A percentile compares a stretch with the other conserved stretches of the same genome.
These are phyloP conservation scores for Australoheros facetus DNA, from an alignment of 2,797 vertebrate genomes.

Conservation along the genomic window DNA sequence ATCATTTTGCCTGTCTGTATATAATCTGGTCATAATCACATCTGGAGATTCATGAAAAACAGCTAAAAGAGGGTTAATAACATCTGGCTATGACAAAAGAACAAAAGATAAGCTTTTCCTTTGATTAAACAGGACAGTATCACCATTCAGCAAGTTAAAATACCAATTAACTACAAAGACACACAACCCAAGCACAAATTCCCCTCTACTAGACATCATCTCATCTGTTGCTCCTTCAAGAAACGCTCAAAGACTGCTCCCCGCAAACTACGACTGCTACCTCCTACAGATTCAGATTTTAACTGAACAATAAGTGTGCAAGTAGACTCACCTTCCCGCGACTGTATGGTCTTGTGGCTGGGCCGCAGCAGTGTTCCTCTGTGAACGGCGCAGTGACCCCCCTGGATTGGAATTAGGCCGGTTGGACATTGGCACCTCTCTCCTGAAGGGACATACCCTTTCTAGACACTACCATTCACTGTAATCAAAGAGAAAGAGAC, in stretches of 20 bases:
- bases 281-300: constrained; percentile 7
- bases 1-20: constrained; percentile 14
- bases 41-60: constrained; percentile 22
- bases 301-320: not conserved
- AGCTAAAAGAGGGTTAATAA: constrained; percentile 33
- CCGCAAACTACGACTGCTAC: not conserved
- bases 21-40: constrained; percentile 25
- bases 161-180: not conserved
- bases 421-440: constrained; percentile 99
- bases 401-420: constrained; percentile 99
- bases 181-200: constrained; percentile 1
- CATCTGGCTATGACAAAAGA: constrained; percentile 17
- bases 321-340: constrained; percentile 90
- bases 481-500: constrained; percentile 45
- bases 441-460: constrained; percentile 99
- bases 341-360: constrained; percentile 97
- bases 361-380: constrained; percentile 99
- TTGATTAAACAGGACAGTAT: constrained; percentile 12
- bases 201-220: not conserved
- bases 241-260: not conserved
- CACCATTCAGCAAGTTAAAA: not conserved
- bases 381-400: constrained; percentile 99
- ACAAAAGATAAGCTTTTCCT: constrained; percentile 2
- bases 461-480: constrained; percentile 99
- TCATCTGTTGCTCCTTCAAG: not conserved